Base-by-base conservation (phyloP, 1,140 invertebrate species). In the Onthophagus taurus region DNA sequence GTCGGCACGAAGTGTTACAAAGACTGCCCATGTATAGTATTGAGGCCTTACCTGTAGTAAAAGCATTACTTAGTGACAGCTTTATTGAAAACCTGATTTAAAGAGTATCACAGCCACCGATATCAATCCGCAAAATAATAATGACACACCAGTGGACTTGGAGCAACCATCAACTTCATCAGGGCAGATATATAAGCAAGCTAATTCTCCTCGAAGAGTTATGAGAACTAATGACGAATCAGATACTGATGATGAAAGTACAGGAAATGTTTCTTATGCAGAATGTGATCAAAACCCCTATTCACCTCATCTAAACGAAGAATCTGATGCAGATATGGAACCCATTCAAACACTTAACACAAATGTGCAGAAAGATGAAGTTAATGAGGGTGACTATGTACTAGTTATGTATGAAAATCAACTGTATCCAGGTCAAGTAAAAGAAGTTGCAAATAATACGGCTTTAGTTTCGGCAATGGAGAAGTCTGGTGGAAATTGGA, bases 1-100 rank as follows among this genome's bases (percentile, higher is more conserved):
- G 21, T 20, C 35, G 35, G 5, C 35, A 37, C n/a, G 7, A 37
- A 20, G 35, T 37, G 9, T 37, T 37, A 20, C 16, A 37, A 19
- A 37, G 35, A 37, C 14, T 37, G 24, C 24, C 24, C 24, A 29
- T 29, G n/a, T 29, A 29, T 29, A 29, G n/a, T 29, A 29, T 8
- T 29, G 24, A 29, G n/a, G 24, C 24, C 24, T 29, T n/a, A n/a
- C n/a, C n/a, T n/a, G 24, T 8, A 29, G 24, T 29, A 29, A 29
- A 29, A 29, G 24, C 24, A 29, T n/a, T 29, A 29, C 24, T 29
- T 29, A n/a, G 24, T 29, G 24, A 29, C 24, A 29, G n/a, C 24
- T 29, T 29, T 29, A 29, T 29, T 29, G 24, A n/a, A n/a, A 29
- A 29, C n/a, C 24, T 29, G 24, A 29, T 8, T 29, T 29, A n/a